Evolutionary conservation across 2,888 invertebrate species (phyloP).

Genomic region (Drosophila multiciliata): DNA sequence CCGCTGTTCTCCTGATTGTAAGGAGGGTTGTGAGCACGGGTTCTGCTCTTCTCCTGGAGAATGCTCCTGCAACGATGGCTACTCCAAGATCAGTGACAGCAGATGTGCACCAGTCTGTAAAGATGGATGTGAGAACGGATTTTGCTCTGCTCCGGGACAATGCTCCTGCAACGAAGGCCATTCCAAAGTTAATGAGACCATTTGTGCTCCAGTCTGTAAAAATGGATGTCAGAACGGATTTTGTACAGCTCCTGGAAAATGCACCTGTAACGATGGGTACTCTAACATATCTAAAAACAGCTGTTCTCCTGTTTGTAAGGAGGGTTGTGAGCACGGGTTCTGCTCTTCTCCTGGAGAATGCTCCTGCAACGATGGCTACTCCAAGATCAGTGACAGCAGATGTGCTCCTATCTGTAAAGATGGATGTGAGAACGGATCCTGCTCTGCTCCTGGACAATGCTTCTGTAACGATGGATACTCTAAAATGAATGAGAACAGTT

Average conservation of each 20-base stretch:
- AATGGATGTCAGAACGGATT: no score
- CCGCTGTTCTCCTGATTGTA: no score
- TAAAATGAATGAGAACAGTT: conserved; percentile 1
- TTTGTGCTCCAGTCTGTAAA: no score
- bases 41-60: no score
- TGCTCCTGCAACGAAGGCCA: no score
- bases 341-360: neutral
- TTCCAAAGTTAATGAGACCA: no score
- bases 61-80: no score
- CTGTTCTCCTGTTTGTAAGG: neutral
- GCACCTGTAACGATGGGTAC: no score
- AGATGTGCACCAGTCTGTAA: conserved; percentile 30
- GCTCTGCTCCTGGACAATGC: conserved; percentile 13
- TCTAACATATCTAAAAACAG: no score
- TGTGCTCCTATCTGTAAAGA: conserved; percentile 10
- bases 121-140: conserved; percentile 33
- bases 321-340: neutral
- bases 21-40: no score
- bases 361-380: neutral
- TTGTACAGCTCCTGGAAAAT: no score
- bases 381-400: no score
- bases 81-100: neutral
- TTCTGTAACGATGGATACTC: neutral
- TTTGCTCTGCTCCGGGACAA: conserved; percentile 16
- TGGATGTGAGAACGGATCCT: conserved; percentile 30